Base-by-base conservation (phyloP, 2,888 invertebrate species). In the Ophioninae sp. region DNA sequence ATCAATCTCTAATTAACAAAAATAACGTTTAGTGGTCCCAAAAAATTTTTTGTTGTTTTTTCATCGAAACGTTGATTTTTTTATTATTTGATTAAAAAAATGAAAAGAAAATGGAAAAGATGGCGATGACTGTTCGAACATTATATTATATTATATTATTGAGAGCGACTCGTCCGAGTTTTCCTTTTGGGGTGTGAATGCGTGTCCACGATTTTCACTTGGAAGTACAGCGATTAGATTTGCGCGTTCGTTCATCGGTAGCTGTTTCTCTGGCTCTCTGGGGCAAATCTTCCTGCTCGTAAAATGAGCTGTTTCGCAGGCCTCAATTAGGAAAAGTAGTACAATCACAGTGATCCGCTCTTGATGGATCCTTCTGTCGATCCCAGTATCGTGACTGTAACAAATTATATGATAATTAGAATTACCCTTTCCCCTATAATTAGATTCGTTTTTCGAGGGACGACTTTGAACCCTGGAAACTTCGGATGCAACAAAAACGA, bases 311-410 rank as follows among this genome's bases (percentile, higher is more conserved):
- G 67, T 83, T 83, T 83, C 76, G 63, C 71, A 67, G 69, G 56
- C 22, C 10, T 75, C 67, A 79, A 83, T 83, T 79, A 83, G 61
- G 63, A 63, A 30, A 83, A 83, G 72, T 76, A 76, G 79, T 79
- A 79, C 79, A 72, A 83, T 83, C 61, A 76, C 75, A 10, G 63
- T 83, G 82, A 83, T 76, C 72, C 22, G 56, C 58, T 63, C 71
- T 72, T 65, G 51, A 79, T 22, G 37, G 39, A 17, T 59, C 63
- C 58, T 56, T 22, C 20, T 73, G n/a, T 68, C 63, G 56, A 71
- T 58, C 39, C 67, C 61, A 67, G 69, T 79, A 72, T 79, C 79
- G 72, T 76, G 79, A 71, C 59, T 23, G 39, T 79, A 73, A 76
- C 73, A 72, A 79, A 76, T n/a, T 37, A 37, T 69, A 65, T 65